Evolutionary conservation across 35 echinoderm and acorn worm genomes (phyloP).

Genomic region (Apostichopus californicus): DNA sequence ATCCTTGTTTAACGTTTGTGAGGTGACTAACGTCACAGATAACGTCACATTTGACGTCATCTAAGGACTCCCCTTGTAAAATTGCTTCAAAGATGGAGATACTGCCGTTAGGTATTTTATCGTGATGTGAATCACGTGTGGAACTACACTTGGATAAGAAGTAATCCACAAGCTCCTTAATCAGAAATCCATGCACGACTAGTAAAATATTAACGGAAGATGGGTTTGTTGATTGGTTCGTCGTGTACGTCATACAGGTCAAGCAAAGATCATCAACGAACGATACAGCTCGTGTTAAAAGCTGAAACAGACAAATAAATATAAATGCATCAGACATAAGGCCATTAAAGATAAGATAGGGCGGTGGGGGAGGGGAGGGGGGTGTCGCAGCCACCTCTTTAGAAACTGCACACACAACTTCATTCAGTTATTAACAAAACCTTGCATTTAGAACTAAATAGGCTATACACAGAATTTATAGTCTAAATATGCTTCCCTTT

Average conservation of each 20-base stretch:
- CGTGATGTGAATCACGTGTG: not conserved
- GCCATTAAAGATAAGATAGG: too few relatives aligned
- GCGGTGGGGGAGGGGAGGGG: not conserved
- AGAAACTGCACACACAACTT: not conserved
- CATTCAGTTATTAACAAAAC: too few relatives aligned
- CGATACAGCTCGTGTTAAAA: not conserved
- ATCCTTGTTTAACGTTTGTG: not conserved
- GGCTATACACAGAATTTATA: too few relatives aligned
- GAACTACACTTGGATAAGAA: not conserved
- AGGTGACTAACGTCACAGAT: slow-evolving; percentile 7
- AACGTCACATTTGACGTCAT: not conserved
- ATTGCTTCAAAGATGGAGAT: slow-evolving; percentile 11
- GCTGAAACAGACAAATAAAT: not conserved
- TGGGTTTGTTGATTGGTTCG: not conserved
- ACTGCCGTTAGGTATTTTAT: slow-evolving; percentile 5
- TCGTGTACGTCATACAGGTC: not conserved
- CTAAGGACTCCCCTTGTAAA: slow-evolving; percentile 8
- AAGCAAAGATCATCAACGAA: slow-evolving; percentile 1
- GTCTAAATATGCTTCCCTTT: too few relatives aligned
- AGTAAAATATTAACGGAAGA: not conserved
- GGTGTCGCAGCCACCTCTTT: too few relatives aligned
- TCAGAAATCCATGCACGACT: slow-evolving; percentile 34
- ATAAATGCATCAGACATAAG: too few relatives aligned
- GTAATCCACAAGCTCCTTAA: slow-evolving; percentile 16
- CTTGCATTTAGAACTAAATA: too few relatives aligned